Evolutionary conservation across 35 echinoderm and acorn worm genomes (phyloP).

Genomic region (Patiria miniata): DNA sequence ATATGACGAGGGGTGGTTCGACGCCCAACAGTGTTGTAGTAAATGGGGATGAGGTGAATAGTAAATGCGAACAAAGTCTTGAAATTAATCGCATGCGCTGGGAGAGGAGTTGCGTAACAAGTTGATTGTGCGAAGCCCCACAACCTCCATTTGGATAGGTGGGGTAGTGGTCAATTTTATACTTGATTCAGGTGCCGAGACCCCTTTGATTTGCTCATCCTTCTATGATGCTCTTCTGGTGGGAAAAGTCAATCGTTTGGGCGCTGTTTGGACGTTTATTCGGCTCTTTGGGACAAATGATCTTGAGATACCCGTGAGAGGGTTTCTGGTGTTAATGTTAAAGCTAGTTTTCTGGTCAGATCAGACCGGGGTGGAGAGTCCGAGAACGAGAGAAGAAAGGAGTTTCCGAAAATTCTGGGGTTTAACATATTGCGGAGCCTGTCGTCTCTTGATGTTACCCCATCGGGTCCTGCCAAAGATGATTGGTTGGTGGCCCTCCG

Average conservation of each 20-base stretch:
- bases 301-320: constrained; percentile 28
- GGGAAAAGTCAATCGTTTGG: neutral
- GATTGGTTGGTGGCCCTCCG: neutral
- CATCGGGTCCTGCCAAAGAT: neutral
- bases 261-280: constrained; percentile 17
- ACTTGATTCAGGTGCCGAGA: constrained; percentile 62
- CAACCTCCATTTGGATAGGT: constrained; percentile 28
- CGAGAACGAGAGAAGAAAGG: neutral
- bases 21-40: neutral
- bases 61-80: neutral
- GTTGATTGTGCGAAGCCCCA: constrained; percentile 39
- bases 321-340: neutral
- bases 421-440: constrained; percentile 18
- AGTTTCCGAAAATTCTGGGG: constrained; percentile 27
- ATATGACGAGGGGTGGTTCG: neutral
- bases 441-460: neutral
- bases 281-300: constrained; percentile 43
- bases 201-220: constrained; percentile 39
- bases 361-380: too few relatives aligned
- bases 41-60: too few relatives aligned
- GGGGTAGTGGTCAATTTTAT: constrained; percentile 39
- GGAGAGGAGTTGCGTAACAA: constrained; percentile 8
- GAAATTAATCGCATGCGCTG: neutral
- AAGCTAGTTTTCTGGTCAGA: neutral
- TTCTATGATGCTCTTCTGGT: constrained; percentile 40